Percentiles rank a stretch among this genome's conserved stretches.
Conservation (phyloP, 37 sponge, comb jelly and placozoan species). For the Beroe forskalii region DNA sequence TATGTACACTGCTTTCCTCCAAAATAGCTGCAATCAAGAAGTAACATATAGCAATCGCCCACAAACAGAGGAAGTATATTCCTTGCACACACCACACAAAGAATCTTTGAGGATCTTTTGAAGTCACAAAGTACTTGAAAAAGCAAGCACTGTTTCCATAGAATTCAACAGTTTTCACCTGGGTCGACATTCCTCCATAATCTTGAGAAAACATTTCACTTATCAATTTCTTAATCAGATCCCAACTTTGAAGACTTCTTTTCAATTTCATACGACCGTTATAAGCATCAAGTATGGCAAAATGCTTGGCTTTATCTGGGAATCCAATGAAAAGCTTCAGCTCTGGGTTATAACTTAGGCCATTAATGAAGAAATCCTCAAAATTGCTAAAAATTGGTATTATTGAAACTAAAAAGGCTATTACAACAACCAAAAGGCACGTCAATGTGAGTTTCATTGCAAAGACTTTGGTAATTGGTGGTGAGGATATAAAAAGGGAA, state of each 20-base stretch:
- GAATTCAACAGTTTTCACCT: not conserved
- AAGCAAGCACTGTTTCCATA: not conserved
- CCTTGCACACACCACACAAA: not conserved
- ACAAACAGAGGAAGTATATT: not conserved
- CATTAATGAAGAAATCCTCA: constrained; percentile 1
- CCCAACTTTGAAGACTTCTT: not conserved
- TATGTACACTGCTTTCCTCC: not conserved
- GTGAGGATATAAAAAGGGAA: not conserved
- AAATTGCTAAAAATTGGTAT: not conserved
- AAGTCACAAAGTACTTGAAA: not conserved
- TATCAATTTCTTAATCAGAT: not conserved
- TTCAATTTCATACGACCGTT: not conserved
- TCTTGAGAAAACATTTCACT: not conserved
- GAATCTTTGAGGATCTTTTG: not conserved
- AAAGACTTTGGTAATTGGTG: not conserved
- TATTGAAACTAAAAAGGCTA: not conserved
- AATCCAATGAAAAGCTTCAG: not conserved
- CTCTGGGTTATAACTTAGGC: not conserved
- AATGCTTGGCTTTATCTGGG: not conserved
- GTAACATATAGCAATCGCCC: not conserved
- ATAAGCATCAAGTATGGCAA: not conserved
- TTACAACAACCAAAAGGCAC: not conserved
- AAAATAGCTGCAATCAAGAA: not conserved
- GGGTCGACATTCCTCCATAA: not conserved
- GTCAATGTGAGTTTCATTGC: not conserved